A percentile compares a stretch with the other conserved stretches of the same genome.
phyloP scores from a whole-genome alignment of 2,797 vertebrate genomes.

The Sebastes ruberrimus region DNA sequence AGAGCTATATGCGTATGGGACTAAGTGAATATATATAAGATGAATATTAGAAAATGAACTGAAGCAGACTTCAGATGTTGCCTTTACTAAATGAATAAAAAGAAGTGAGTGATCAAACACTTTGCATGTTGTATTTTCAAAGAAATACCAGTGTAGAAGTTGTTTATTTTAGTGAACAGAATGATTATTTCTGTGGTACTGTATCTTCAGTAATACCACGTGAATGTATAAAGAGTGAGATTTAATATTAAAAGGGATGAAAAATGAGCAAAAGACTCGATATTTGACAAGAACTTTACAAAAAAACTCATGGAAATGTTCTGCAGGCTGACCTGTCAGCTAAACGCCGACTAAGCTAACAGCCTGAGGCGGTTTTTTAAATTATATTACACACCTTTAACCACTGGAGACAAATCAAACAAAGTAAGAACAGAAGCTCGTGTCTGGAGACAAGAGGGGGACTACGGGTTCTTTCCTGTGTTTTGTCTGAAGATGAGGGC shows the following conservation, averaged over 20 bases:
- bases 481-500: slow-evolving; percentile 52
- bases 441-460: slow-evolving; percentile 8
- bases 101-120: background rate
- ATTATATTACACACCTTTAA: slow-evolving; percentile 19
- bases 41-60: too few species aligned
- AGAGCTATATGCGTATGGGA: too few species aligned
- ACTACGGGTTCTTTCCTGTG: slow-evolving; percentile 43
- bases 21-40: too few species aligned
- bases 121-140: background rate
- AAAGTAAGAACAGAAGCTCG: slow-evolving; percentile 17
- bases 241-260: background rate
- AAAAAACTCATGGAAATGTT: background rate
- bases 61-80: background rate
- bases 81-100: background rate
- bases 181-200: background rate
- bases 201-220: background rate
- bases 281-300: background rate
- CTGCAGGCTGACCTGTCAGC: background rate
- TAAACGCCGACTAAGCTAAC: background rate
- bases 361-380: slow-evolving; percentile 8
- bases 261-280: background rate
- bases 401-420: slow-evolving; percentile 24
- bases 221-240: background rate
- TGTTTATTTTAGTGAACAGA: background rate
- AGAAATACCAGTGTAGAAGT: background rate